Percentiles rank a stretch among this genome's conserved stretches.
Conservation (phyloP, 2,888 invertebrate species). For the Tipula vernalis region DNA sequence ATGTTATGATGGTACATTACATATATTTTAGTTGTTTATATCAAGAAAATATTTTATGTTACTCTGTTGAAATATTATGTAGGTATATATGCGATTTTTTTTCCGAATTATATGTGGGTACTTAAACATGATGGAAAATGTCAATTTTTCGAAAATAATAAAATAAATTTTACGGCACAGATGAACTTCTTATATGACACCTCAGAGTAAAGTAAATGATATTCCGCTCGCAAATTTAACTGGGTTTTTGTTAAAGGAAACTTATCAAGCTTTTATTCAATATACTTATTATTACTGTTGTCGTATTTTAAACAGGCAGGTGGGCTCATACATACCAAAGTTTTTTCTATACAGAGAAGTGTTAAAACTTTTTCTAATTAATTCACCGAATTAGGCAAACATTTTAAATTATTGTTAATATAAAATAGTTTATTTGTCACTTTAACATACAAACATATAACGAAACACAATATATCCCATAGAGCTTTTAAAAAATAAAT, state of each 20-base stretch:
- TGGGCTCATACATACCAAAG: not conserved
- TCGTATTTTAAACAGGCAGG: not conserved
- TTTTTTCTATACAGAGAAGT: not conserved
- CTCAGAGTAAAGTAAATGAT: too few species aligned
- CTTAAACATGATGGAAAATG: not conserved
- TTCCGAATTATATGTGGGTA: not conserved
- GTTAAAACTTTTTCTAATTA: not conserved
- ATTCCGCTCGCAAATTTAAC: too few species aligned
- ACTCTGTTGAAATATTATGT: not conserved
- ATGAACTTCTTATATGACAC: not conserved
- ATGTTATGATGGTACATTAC: not conserved
- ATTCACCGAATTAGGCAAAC: not conserved
- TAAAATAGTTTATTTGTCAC: not conserved
- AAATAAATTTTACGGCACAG: not conserved
- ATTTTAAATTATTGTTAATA: not conserved
- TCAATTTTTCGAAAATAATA: not conserved
- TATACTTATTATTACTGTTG: not conserved
- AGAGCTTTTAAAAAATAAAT: not conserved
- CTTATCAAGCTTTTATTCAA: not conserved
- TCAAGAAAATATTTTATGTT: not conserved
- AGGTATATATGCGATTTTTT: not conserved
- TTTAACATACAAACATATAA: not conserved
- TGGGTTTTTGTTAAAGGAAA: too few species aligned
- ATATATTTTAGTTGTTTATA: not conserved
- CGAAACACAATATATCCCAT: not conserved